A percentile compares a stretch with the other conserved stretches of the same genome.
phyloP scores from a whole-genome alignment of 2,113 vertebrate genomes.

The Setophaga kirtlandii region DNA sequence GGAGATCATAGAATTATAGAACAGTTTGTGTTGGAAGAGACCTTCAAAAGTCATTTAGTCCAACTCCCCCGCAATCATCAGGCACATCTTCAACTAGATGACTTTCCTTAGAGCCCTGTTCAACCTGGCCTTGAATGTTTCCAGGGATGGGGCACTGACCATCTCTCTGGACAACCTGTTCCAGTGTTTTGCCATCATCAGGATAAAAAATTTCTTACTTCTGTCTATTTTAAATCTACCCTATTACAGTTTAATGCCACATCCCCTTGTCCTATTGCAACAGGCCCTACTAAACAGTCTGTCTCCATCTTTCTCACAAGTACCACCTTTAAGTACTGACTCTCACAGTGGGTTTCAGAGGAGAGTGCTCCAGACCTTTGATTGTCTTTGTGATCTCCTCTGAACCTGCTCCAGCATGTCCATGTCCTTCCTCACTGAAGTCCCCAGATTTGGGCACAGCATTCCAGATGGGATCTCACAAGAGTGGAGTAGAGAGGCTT shows the following conservation, averaged over 20 bases:
- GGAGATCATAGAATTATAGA: background rate
- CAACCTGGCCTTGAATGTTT: background rate
- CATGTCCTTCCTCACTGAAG: background rate
- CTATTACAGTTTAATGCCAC: background rate
- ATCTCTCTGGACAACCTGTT: background rate
- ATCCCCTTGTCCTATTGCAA: background rate
- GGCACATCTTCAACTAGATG: background rate
- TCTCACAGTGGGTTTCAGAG: accelerated
- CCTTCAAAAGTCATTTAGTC: background rate
- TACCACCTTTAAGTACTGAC: background rate
- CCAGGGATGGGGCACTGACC: background rate
- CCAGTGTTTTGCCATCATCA: background rate
- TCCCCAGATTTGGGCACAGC: background rate
- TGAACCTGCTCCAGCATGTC: background rate
- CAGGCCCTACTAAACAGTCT: background rate
- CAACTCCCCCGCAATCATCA: background rate
- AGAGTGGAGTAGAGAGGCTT: background rate
- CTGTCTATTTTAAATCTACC: background rate
- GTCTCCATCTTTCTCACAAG: background rate
- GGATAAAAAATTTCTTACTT: background rate
- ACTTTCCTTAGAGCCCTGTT: background rate
- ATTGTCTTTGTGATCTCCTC: background rate
- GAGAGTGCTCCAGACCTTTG: background rate
- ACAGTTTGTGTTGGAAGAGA: background rate
- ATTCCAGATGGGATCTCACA: background rate